Conservation (phyloP, 2,113 vertebrate species). For the Chaetodon trifascialis region DNA sequence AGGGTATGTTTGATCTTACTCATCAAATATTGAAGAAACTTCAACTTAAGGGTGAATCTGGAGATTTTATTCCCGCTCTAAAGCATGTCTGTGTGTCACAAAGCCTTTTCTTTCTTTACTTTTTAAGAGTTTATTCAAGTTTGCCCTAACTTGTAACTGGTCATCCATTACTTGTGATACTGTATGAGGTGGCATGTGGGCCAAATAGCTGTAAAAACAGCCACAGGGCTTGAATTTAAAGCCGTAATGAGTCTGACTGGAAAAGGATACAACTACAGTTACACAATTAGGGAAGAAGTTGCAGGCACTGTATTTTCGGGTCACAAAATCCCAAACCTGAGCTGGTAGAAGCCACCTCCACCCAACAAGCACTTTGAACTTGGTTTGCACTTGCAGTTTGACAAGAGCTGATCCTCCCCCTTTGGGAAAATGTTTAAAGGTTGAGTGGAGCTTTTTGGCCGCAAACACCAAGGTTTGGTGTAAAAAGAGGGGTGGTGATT, state of each 20-base stretch:
- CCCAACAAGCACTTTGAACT: neutral
- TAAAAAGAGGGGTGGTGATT: neutral
- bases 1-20: slow-evolving; percentile 18
- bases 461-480: neutral
- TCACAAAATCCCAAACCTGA: neutral
- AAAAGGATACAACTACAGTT: neutral
- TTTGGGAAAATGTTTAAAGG: neutral
- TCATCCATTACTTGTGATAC: slow-evolving; percentile 11
- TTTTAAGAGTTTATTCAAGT: slow-evolving; percentile 19
- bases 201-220: slow-evolving; percentile 1
- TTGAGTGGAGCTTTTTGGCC: neutral
- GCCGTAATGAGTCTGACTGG: neutral
- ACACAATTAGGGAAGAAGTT: neutral
- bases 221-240: neutral
- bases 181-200: slow-evolving; percentile 16
- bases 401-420: too few species aligned
- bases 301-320: neutral
- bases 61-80: neutral
- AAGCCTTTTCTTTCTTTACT: neutral
- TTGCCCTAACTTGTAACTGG: neutral
- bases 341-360: neutral
- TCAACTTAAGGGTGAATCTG: slow-evolving; percentile 14
- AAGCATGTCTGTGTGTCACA: neutral
- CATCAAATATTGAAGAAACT: slow-evolving; percentile 30
- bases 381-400: too few species aligned